Conservation (phyloP, 2,113 vertebrate genomes). For the Zootoca vivipara region DNA sequence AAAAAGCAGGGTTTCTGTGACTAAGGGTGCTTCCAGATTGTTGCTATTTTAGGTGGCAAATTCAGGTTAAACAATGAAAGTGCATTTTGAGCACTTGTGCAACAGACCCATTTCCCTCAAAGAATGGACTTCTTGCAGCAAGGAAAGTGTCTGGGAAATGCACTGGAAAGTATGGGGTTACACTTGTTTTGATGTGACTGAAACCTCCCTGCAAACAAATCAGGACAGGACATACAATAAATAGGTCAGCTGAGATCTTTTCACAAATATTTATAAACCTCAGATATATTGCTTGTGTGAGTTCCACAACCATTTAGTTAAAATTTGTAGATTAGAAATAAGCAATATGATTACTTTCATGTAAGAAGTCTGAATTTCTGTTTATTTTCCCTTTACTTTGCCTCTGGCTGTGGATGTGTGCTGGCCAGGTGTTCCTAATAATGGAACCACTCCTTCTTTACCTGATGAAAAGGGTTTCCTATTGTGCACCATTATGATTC, state of each 20-base stretch:
- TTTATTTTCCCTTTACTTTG: constrained; percentile 52
- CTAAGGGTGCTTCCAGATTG: too few relatives aligned
- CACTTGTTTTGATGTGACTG: too few relatives aligned
- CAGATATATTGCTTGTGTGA: not conserved
- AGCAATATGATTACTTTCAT: not conserved
- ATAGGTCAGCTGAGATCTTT: not conserved
- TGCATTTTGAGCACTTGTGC: too few relatives aligned
- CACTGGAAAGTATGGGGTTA: too few relatives aligned
- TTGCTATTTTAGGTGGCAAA: too few relatives aligned
- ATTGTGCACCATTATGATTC: rapidly evolving
- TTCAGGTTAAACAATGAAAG: too few relatives aligned
- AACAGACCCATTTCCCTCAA: too few relatives aligned
- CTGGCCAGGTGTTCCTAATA: constrained; percentile 26
- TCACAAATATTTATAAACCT: not conserved
- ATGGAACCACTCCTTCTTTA: constrained; percentile 57
- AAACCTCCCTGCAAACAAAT: too few relatives aligned
- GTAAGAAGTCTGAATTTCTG: constrained; percentile 20
- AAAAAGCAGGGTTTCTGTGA: too few relatives aligned
- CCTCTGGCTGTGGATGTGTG: constrained; percentile 26
- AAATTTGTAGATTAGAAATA: constrained; percentile 22
- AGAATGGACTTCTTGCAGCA: too few relatives aligned
- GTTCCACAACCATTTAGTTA: not conserved
- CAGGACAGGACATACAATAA: too few relatives aligned
- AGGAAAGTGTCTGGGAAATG: too few relatives aligned
- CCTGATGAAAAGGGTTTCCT: constrained; percentile 16